A percentile compares a stretch with the other conserved stretches of the same genome.
These are phyloP conservation scores for Chalcosyrphus nemorum DNA, from an alignment of 2,888 invertebrate species.

Conservation along the genomic window DNA sequence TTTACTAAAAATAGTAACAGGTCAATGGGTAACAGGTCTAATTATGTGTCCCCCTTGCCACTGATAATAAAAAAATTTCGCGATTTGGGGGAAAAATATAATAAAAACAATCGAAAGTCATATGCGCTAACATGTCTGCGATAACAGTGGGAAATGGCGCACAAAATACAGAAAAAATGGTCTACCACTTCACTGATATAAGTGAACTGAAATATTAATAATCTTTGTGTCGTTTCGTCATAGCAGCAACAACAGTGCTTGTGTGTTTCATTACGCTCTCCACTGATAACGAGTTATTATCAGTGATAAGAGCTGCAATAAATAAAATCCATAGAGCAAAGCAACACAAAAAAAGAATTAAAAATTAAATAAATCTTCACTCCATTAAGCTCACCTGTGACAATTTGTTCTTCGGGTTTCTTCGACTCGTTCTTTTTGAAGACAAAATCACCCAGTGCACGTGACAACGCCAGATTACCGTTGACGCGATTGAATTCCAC, in stretches of 20 bases:
- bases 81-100: background rate
- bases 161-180: background rate
- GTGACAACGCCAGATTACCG: constrained; percentile 96
- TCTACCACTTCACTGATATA: constrained; percentile 8
- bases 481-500: constrained; percentile 99
- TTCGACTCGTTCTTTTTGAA: constrained; percentile 96
- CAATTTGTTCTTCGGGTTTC: constrained; percentile 96
- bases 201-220: constrained; percentile 12
- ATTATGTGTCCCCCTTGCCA: constrained; percentile 1
- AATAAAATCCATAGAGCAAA: background rate
- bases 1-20: background rate
- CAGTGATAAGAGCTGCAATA: constrained; percentile 8
- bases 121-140: constrained; percentile 12
- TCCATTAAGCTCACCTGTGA: constrained; percentile 89
- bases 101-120: constrained; percentile 12
- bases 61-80: constrained; percentile 11
- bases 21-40: constrained; percentile 16
- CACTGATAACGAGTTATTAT: constrained; percentile 3
- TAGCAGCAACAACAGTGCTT: background rate
- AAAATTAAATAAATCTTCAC: background rate
- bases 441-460: constrained; percentile 98
- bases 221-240: background rate
- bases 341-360: background rate
- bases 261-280: constrained; percentile 4
- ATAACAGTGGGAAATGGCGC: constrained; percentile 24